These are phyloP conservation scores for Cygnus buccinator DNA, from an alignment of 2,113 vertebrate genomes.

Conservation along the genomic window DNA sequence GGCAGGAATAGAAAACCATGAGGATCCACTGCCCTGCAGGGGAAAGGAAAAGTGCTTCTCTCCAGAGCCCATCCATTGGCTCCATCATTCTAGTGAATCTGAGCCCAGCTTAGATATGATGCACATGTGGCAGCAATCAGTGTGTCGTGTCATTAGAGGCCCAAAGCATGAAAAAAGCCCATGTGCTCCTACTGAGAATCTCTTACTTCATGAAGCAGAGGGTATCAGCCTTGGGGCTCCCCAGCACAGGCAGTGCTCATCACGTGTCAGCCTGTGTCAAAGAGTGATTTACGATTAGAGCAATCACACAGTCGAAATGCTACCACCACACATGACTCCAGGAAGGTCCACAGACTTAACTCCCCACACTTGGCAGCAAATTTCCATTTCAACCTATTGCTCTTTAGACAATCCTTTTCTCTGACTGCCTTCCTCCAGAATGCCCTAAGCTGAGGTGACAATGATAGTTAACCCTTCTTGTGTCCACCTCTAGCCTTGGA, in stretches of 20 bases:
- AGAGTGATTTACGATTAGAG: background rate
- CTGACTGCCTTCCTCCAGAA: background rate
- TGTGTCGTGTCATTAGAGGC: background rate
- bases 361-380: accelerated
- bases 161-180: background rate
- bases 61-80: background rate
- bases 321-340: background rate
- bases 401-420: background rate
- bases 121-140: background rate
- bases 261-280: accelerated
- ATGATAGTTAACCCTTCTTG: background rate
- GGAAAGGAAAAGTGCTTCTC: background rate
- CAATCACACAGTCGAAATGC: background rate
- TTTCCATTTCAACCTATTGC: background rate
- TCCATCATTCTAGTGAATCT: background rate
- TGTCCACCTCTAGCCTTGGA: background rate
- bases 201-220: background rate
- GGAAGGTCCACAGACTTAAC: background rate
- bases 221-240: background rate
- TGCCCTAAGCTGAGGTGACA: too few relatives aligned
- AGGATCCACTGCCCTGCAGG: accelerated
- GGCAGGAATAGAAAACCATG: background rate
- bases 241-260: background rate
- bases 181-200: background rate
- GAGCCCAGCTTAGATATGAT: background rate